These are phyloP conservation scores for Botia kubotai DNA, from an alignment of 2,797 vertebrate genomes.

Conservation along the genomic window DNA sequence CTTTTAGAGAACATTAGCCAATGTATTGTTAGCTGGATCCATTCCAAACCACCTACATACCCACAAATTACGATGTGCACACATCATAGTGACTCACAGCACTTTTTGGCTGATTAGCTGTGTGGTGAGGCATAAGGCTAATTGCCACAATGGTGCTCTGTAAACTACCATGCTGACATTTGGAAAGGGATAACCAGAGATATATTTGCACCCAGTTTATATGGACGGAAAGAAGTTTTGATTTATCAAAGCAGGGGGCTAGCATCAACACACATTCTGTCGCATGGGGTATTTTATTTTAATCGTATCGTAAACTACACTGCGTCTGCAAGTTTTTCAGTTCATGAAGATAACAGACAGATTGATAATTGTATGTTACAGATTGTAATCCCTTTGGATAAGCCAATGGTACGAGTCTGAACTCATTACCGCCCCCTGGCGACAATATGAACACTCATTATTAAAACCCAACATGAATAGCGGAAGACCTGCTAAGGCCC, in stretches of 20 bases:
- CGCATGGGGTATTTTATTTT: neutral
- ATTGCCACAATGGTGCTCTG: conserved; percentile 12
- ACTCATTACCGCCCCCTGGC: too few species aligned
- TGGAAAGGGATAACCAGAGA: neutral
- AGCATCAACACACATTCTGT: neutral
- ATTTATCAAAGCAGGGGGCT: neutral
- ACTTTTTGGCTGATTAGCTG: conserved; percentile 14
- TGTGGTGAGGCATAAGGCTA: conserved; percentile 24
- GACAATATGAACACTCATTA: too few species aligned
- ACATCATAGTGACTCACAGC: neutral
- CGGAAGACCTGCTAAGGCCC: too few species aligned
- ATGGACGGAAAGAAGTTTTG: neutral
- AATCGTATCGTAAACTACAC: neutral
- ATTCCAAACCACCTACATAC: neutral
- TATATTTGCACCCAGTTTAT: conserved; percentile 21
- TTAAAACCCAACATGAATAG: too few species aligned
- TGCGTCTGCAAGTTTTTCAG: neutral
- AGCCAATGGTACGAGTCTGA: too few species aligned
- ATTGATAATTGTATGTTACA: too few species aligned
- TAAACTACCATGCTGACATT: conserved; percentile 20
- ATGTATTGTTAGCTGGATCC: too few species aligned
- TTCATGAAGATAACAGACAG: neutral
- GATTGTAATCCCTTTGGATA: too few species aligned
- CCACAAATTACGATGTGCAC: conserved; percentile 9
- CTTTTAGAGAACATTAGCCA: too few species aligned